Percentiles rank a stretch among this genome's conserved stretches.
Conservation (phyloP, 1,140 invertebrate genomes). For the Papilio polytes region DNA sequence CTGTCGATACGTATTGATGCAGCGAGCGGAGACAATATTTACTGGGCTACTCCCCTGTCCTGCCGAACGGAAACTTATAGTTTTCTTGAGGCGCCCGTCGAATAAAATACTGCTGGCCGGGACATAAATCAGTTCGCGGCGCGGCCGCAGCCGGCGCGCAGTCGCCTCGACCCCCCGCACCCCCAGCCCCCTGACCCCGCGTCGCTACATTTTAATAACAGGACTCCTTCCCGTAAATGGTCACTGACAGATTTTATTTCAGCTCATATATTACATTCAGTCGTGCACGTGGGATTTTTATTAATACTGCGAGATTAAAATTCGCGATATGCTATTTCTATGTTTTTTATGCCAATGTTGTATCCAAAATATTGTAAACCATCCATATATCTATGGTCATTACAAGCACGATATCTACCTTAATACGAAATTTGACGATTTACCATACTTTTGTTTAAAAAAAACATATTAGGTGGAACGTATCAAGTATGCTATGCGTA, state of each 20-base stretch:
- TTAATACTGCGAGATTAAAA: constrained; percentile 54
- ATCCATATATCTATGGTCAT: not conserved
- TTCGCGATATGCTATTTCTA: constrained; percentile 25
- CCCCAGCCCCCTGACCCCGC: constrained; percentile 50
- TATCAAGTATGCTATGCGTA: not conserved
- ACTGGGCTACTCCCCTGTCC: constrained; percentile 78
- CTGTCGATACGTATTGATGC: constrained; percentile 72
- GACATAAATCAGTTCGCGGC: constrained; percentile 79
- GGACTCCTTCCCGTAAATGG: constrained; percentile 74
- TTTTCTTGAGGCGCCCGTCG: constrained; percentile 82
- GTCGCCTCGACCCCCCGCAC: constrained; percentile 56
- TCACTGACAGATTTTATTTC: constrained; percentile 80
- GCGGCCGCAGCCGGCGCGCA: constrained; percentile 72
- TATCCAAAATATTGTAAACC: not conserved
- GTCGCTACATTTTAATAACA: constrained; percentile 82
- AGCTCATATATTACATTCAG: constrained; percentile 73
- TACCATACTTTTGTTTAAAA: not conserved
- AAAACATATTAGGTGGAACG: not conserved
- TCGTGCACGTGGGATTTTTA: constrained; percentile 67
- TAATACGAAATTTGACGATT: not conserved
- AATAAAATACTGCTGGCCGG: constrained; percentile 80
- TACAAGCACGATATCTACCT: not conserved
- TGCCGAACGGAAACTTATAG: constrained; percentile 83
- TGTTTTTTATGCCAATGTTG: not conserved
- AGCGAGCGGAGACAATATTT: constrained; percentile 80